Conservation (phyloP, 2,113 vertebrate genomes). For the Uria aalge region DNA sequence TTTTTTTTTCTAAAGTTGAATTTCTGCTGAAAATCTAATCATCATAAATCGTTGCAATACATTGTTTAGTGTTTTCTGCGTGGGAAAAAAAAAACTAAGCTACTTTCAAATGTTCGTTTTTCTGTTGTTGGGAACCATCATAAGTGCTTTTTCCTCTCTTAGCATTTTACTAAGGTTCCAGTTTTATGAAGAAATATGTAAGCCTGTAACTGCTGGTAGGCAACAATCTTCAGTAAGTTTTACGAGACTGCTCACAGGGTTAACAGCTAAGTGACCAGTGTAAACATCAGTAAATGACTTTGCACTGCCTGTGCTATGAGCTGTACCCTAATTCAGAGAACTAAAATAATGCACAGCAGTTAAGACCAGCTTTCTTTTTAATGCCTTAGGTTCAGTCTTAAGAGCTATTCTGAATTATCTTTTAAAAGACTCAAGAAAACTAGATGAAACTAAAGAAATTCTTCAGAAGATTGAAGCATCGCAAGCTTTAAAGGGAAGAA, state of each 20-base stretch:
- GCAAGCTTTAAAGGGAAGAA: background rate
- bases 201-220: background rate
- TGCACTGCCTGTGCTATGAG: accelerated
- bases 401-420: background rate
- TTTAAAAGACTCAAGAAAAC: background rate
- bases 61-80: background rate
- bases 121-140: background rate
- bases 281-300: background rate
- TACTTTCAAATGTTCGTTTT: background rate
- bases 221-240: background rate
- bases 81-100: background rate
- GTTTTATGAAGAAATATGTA: background rate
- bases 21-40: background rate
- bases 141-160: background rate
- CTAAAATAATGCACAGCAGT: background rate
- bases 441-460: background rate
- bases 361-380: background rate
- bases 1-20: background rate
- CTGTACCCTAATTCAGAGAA: background rate
- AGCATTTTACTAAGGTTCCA: background rate
- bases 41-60: background rate
- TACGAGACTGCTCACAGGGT: background rate
- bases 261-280: background rate
- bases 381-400: background rate
- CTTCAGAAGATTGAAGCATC: background rate